These are phyloP conservation scores for Himalopsyche japonica DNA, from an alignment of 2,888 invertebrate species.

Conservation along the genomic window DNA sequence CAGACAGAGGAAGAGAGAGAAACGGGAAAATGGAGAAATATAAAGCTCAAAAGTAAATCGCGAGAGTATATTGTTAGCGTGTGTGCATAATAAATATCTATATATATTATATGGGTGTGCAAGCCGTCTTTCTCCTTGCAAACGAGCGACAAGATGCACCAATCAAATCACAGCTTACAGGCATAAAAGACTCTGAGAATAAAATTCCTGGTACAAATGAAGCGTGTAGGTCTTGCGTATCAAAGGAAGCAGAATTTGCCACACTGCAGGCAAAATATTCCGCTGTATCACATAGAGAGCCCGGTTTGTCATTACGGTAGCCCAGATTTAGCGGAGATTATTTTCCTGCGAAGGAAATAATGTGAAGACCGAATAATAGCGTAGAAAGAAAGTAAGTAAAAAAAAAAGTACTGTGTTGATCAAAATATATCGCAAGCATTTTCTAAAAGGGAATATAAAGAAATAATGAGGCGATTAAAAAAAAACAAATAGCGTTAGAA, in stretches of 20 bases:
- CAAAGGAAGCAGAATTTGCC: not conserved
- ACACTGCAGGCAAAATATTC: not conserved
- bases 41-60: not conserved
- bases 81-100: no score
- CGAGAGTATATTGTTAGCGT: not conserved
- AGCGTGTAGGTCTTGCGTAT: not conserved
- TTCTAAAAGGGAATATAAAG: no score
- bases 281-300: not conserved
- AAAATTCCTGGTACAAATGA: not conserved
- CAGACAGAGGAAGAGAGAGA: not conserved
- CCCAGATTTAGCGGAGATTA: no score
- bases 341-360: no score
- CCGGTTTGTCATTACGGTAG: no score
- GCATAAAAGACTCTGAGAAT: not conserved
- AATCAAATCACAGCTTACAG: not conserved
- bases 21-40: not conserved
- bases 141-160: not conserved
- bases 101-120: not conserved
- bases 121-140: not conserved
- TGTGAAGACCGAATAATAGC: no score
- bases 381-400: no score
- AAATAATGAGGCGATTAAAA: no score
- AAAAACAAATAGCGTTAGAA: no score
- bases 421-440: no score
- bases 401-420: no score